Evolutionary conservation across 2,113 vertebrate species (phyloP), one percentile per base, ranked within the genome.

Genomic region (Callaeas wilsoni): DNA sequence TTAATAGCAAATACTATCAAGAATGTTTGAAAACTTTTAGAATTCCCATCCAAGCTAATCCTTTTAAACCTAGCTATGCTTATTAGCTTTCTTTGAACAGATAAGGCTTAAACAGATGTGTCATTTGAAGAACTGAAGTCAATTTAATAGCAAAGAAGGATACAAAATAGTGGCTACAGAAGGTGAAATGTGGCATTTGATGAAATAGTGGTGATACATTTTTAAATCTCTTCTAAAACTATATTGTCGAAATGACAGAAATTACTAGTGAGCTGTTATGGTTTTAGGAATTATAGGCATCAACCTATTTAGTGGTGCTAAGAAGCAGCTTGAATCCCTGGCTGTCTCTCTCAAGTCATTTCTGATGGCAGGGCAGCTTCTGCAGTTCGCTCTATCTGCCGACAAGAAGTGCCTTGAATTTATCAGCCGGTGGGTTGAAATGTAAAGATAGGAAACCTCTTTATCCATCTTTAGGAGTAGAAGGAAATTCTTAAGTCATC

Each of bases 1-100:
- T 96, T 89, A 95, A 94, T 94, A 92, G 96, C 93, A 95, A 97
- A 95, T 95, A 90, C 55, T 89, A 97, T 95, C 94, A 92, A 94
- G 95, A 96, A 94, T 93, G 92, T 97, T 97, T 97, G 92, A 97
- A 97, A 97, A 97, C 96, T 96, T 97, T 97, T 80, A 96, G 97
- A 96, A 97, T 97, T 97, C 94, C 94, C 94, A 96, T 96, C 96
- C 97, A 94, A 96, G 95, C 92, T 97, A 97, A 97, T 97, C 97
- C 97, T 97, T 97, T 97, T 97, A 97, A 97, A 97, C 97, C 96
- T 97, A 96, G 96, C 95, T 97, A 97, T 97, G 96, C 96, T 97
- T 97, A 97, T 97, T 97, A 97, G 96, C 96, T 97, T 97, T 95
- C 96, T 97, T 97, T 97, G 97, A 97, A 97, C 95, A 97, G 96